Evolutionary conservation across 2,797 vertebrate genomes (phyloP), one percentile per base, ranked within the genome.

Genomic region (Poeciliopsis gracilis): DNA sequence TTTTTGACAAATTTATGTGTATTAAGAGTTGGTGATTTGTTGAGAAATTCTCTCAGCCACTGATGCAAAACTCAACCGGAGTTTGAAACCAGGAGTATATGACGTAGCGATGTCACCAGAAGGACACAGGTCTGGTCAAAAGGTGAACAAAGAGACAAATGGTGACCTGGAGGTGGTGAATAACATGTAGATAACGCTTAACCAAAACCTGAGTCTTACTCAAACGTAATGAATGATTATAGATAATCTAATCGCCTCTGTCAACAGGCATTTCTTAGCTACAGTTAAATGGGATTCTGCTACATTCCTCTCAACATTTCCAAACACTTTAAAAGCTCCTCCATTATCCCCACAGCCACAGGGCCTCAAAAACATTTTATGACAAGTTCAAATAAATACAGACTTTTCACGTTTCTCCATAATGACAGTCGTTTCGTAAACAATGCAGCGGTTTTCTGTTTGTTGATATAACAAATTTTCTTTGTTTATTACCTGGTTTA

Each of bases 211-310:
- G 25, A 38, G 51, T 74, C 53, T 45, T 43, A 45, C 73, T 45
- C 9, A 18, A 57, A 61, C 53, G 13, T 59, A 33, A 61, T 75
- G 73, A 75, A 75, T 61, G 73, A 7, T 59, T 61, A 59, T 28
- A 75, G 73, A 61, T 75, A 75, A 75, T 63, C 74, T 75, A 75
- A 63, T 75, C 74, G 4, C 41, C 28, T 63, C 57, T 47, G 74
- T 75, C 57, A 75, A 15, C 74, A 63, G 12, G 5, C 55, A 63
- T 63, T 75, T 75, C 49, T 63, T 12, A 25, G 43, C 57, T 36
- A 45, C 74, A 63, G 28, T 57, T 45, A 75, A 59, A 23, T 75
- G 57, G 57, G 45, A 33, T 28, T 47, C 28, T 47, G 43, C 43
- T 47, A 18, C 41, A 36, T 33, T 28, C 57, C 18, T 63, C 18